A percentile compares a stretch with the other conserved stretches of the same genome.
Conservation (phyloP, 2,797 vertebrate species). For the Protosalanx chinensis region DNA sequence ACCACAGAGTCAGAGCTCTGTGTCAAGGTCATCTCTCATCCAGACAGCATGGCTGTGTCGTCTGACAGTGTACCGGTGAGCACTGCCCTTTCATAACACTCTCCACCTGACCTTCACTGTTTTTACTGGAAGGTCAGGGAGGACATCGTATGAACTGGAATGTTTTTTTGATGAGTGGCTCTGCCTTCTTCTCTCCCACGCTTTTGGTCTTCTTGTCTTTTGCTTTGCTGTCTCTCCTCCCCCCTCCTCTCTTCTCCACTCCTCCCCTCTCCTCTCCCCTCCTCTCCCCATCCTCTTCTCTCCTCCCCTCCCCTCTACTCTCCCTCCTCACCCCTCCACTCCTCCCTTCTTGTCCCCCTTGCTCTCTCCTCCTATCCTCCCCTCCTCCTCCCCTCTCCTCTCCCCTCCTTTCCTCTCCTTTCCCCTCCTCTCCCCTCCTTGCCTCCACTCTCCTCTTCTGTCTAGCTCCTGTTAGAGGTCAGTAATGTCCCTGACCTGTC, state of each 20-base stretch:
- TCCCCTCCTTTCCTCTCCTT: neutral
- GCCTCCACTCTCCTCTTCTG: neutral
- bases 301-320: neutral
- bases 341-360: too few species aligned
- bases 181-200: too few species aligned
- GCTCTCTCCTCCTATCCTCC: neutral
- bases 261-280: neutral
- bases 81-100: neutral
- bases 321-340: too few species aligned
- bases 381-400: neutral
- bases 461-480: conserved; percentile 85
- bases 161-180: neutral
- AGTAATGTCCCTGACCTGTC: conserved; percentile 88
- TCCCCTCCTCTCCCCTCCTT: neutral
- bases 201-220: too few species aligned
- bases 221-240: neutral
- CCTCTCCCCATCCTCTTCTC: neutral
- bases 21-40: conserved; percentile 82
- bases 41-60: conserved; percentile 90
- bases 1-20: conserved; percentile 81
- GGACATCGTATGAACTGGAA: neutral
- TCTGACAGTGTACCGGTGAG: conserved; percentile 85
- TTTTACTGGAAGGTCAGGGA: neutral
- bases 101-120: too few species aligned
- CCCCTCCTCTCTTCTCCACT: neutral